A percentile compares a stretch with the other conserved stretches of the same genome.
phyloP scores from a whole-genome alignment of 2,888 invertebrate species.

The Cartodere bifasciata region DNA sequence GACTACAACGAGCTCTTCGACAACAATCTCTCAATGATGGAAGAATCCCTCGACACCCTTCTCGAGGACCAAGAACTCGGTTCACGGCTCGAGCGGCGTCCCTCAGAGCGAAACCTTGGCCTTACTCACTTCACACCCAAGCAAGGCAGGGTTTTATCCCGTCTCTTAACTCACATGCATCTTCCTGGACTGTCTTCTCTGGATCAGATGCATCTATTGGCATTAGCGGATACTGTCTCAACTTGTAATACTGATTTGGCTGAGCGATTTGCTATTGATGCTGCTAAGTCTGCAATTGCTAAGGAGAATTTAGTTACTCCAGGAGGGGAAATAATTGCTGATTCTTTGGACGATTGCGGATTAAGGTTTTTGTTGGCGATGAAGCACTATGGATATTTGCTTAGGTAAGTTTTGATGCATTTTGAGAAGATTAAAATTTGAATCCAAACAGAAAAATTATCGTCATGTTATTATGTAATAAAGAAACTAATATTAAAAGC shows the following conservation, averaged over 20 bases:
- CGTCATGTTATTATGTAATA: too few relatives aligned
- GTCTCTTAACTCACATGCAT: slow-evolving; percentile 88
- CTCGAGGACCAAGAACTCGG: slow-evolving; percentile 55
- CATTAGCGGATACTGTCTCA: slow-evolving; percentile 94
- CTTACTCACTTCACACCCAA: slow-evolving; percentile 79
- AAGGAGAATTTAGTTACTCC: slow-evolving; percentile 50
- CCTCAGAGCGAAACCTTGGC: slow-evolving; percentile 30
- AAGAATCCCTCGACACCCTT: slow-evolving; percentile 71
- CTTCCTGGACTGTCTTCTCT: slow-evolving; percentile 88
- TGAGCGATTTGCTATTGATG: slow-evolving; percentile 62
- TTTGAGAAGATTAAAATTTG: too few relatives aligned
- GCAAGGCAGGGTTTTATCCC: slow-evolving; percentile 69
- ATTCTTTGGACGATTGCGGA: slow-evolving; percentile 94
- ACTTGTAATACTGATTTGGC: slow-evolving; percentile 84
- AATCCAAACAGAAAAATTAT: too few relatives aligned
- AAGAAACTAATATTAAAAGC: too few relatives aligned
- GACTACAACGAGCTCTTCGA: slow-evolving; percentile 90
- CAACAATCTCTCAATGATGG: slow-evolving; percentile 55
- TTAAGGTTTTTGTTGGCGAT: slow-evolving; percentile 90
- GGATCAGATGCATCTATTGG: slow-evolving; percentile 99
- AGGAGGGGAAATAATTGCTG: slow-evolving; percentile 46
- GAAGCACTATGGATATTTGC: slow-evolving; percentile 92
- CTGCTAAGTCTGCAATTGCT: slow-evolving; percentile 52
- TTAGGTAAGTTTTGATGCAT: slow-evolving; percentile 34
- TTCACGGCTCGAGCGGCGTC: slow-evolving; percentile 34